Conservation (phyloP, 2,888 invertebrate genomes). For the Dryobotodes eremita region DNA sequence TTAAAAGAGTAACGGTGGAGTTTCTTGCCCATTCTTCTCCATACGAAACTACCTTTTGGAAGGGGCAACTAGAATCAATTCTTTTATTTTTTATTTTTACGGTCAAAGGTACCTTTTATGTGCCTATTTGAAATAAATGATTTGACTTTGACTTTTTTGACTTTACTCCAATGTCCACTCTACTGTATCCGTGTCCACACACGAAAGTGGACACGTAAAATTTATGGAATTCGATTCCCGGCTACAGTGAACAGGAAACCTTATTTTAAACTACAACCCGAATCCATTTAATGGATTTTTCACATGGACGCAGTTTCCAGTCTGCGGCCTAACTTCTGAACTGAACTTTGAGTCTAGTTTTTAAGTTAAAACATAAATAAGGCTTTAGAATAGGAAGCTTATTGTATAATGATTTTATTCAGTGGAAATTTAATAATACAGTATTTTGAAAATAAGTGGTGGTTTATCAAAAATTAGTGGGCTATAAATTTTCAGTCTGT, state of each 20-base stretch:
- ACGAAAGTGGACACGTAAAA: neutral
- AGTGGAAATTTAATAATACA: neutral
- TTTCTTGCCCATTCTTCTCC: too few relatives aligned
- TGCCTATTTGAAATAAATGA: too few relatives aligned
- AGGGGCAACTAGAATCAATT: too few relatives aligned
- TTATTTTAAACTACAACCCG: neutral
- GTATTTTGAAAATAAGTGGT: conserved; percentile 15
- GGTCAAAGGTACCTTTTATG: too few relatives aligned
- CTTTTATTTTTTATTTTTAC: too few relatives aligned
- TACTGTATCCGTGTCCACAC: neutral
- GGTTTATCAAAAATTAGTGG: conserved; percentile 7
- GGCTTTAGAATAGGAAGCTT: conserved; percentile 10
- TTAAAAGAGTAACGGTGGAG: too few relatives aligned
- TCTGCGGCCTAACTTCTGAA: conserved; percentile 32
- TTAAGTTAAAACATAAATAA: conserved; percentile 52
- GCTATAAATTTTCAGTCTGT: conserved; percentile 9
- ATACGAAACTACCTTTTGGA: too few relatives aligned
- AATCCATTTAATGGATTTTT: conserved; percentile 38
- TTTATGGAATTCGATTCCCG: neutral
- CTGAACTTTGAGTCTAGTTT: conserved; percentile 33
- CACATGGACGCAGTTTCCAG: conserved; percentile 19
- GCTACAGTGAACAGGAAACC: neutral
- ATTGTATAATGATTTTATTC: conserved; percentile 8
- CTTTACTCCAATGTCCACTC: neutral
- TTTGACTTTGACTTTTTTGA: too few relatives aligned